Conservation (phyloP, 92 coral and sea anemone species). For the Epizoanthus illoricatus region DNA sequence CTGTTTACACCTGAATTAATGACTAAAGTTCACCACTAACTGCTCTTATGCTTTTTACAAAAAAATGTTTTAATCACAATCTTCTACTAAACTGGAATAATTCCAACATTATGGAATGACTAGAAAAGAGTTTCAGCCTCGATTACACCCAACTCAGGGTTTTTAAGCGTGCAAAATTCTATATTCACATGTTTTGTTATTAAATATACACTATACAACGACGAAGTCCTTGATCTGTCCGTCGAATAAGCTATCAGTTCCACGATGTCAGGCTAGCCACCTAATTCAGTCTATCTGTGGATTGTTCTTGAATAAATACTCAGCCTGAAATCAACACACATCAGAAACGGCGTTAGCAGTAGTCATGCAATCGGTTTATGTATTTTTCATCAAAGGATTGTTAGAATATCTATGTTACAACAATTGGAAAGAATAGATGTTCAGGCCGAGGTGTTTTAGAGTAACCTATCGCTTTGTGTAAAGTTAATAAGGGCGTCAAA, state of each 20-base stretch:
- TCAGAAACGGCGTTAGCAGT: neutral
- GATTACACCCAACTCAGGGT: neutral
- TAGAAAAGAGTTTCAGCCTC: neutral
- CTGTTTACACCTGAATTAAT: neutral
- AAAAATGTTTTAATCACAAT: too few relatives aligned
- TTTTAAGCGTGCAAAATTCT: neutral
- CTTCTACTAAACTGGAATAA: too few relatives aligned
- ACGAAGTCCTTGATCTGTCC: neutral
- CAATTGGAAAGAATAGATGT: neutral
- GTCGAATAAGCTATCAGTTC: conserved; percentile 30
- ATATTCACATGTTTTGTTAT: conserved; percentile 1
- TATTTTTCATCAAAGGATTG: neutral
- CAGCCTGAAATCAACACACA: conserved; percentile 72
- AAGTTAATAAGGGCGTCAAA: too few relatives aligned
- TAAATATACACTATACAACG: conserved; percentile 17
- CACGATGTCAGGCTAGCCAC: conserved; percentile 1
- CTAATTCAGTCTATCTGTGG: conserved; percentile 84
- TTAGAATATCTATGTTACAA: neutral
- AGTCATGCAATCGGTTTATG: neutral
- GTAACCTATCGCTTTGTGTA: too few relatives aligned
- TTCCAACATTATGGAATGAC: neutral
- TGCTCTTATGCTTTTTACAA: neutral
- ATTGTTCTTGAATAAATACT: conserved; percentile 93
- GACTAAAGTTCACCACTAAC: neutral
- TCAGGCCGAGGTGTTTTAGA: too few relatives aligned